Base-by-base conservation (phyloP, 2,797 vertebrate species). In the Anniella stebbinsi region DNA sequence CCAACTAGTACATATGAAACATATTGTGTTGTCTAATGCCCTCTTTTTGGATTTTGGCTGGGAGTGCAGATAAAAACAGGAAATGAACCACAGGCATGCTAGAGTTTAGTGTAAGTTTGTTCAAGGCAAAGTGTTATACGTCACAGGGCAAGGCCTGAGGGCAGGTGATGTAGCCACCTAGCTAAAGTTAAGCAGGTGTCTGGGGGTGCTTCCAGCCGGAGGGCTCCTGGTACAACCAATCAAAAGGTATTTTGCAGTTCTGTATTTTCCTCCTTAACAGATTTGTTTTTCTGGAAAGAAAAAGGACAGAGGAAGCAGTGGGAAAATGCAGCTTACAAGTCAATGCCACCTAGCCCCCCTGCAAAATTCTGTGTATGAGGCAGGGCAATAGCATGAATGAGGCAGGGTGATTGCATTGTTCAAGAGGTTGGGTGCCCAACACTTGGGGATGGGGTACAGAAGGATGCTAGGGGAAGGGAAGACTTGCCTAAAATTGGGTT, bases 21-120 rank as follows among this genome's bases (percentile, higher is more conserved):
- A 73, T 90, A 92, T 88, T 92, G 93, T 91, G 0, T 0, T 86
- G 91, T 85, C 80, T 88, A 13, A 92, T 92, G 23, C 89, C 85
- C 80, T 67, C 63, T 72, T 92, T 91, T 92, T 91, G 67, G n/a
- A 75, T 90, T 90, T 92, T 91, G 91, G 41, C 66, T 94, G 83
- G 80, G 90, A 88, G 18, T 72, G 91, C 66, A 88, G 75, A 48
- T 87, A 89, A 72, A 91, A 94, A 85, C 87, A 93, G 93, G 87
- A 94, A 93, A 73, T 0, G 25, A 92, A 90, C n/a, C 25, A 18
- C 33, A 89, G 75, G 75, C 60, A 75, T 63, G 69, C 38, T n/a
- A 45, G 69, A 91, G 73, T 5, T 6, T 92, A 57, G 48, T 90
- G 80, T 28, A 91, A 72, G 51, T 63, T 84, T n/a, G 17, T 87